Conservation (phyloP, 2,888 invertebrate genomes). For the Arenicola marina region DNA sequence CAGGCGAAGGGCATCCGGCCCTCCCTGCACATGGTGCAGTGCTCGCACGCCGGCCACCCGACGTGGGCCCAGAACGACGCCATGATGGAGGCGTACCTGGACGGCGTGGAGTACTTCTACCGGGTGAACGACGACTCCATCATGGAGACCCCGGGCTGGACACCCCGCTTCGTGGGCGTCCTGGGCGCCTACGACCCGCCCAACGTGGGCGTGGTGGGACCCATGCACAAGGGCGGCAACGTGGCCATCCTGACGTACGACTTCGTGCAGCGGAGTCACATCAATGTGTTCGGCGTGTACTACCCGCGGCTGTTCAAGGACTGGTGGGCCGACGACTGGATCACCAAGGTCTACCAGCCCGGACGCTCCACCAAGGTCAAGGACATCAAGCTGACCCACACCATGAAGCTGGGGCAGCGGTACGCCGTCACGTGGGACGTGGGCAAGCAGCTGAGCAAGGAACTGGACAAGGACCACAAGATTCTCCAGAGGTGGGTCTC, state of each 20-base stretch:
- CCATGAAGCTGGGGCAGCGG: conserved; percentile 19
- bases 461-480: no score
- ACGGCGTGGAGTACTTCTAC: conserved; percentile 31
- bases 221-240: conserved; percentile 31
- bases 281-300: conserved; percentile 33
- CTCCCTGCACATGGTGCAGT: conserved; percentile 28
- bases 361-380: conserved; percentile 19
- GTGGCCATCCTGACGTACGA: conserved; percentile 32
- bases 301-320: conserved; percentile 31
- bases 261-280: conserved; percentile 30
- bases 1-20: neutral
- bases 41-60: conserved; percentile 28
- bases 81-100: conserved; percentile 36
- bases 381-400: conserved; percentile 16
- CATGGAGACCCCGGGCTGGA: conserved; percentile 19
- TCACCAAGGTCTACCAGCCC: conserved; percentile 31
- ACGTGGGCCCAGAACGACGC: conserved; percentile 41
- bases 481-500: no score
- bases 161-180: conserved; percentile 13
- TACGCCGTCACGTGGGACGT: no score
- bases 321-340: conserved; percentile 36
- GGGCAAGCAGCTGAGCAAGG: no score
- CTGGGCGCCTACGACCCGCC: conserved; percentile 20
- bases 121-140: conserved; percentile 32
- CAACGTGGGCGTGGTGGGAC: conserved; percentile 34